Conservation (phyloP, 1,140 invertebrate species). For the Trichonephila inaurata region DNA sequence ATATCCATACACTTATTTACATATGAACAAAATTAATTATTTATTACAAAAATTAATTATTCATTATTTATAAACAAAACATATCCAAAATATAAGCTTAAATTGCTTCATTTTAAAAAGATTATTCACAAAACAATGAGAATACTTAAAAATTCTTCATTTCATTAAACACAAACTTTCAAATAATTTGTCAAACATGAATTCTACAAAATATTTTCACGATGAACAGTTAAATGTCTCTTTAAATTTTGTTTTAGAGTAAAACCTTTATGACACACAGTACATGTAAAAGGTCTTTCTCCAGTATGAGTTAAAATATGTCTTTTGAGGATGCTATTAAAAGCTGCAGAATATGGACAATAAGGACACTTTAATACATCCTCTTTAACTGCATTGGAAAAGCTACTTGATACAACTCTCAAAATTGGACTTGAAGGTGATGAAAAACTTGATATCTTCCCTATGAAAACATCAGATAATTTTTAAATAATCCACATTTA, state of each 20-base stretch:
- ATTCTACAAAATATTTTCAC: neutral
- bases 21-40: too few relatives aligned
- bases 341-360: neutral
- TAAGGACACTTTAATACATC: neutral
- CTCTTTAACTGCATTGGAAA: neutral
- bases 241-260: neutral
- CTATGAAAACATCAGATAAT: neutral
- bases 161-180: too few relatives aligned
- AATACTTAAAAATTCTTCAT: too few relatives aligned
- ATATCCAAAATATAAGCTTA: too few relatives aligned
- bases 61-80: too few relatives aligned
- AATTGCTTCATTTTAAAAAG: too few relatives aligned
- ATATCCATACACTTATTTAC: too few relatives aligned
- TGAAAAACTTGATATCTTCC: neutral
- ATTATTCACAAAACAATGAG: too few relatives aligned
- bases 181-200: neutral
- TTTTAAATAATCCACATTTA: too few relatives aligned
- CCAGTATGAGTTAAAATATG: conserved; percentile 15
- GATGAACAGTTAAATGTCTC: conserved; percentile 17
- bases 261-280: neutral
- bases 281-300: neutral
- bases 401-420: neutral
- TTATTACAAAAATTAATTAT: too few relatives aligned
- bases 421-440: neutral
- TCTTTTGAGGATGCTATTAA: neutral